Base-by-base conservation (phyloP, 2,113 vertebrate species). In the Corvus cornix region DNA sequence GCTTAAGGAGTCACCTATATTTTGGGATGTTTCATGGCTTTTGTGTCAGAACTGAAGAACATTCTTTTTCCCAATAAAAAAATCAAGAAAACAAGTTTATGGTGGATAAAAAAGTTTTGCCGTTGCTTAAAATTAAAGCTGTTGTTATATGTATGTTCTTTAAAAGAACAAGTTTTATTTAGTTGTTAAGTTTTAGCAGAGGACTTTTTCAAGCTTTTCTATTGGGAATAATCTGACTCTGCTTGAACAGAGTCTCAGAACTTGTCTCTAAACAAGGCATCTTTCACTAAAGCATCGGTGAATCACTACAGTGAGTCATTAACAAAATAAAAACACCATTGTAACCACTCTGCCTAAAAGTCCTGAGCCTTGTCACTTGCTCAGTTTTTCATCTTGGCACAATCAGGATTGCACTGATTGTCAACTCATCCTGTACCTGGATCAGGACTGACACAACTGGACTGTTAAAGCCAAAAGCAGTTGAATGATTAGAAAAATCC, bases 251-350 rank as follows among this genome's bases (percentile, higher is more conserved):
- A 37, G 37, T 37, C 37, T 37, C 37, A 37, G 37, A 37, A 37
- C 37, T 37, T 37, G 37, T 37, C 46, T 80, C 52, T 66, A 84
- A 91, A 78, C 2, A 6, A 93, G 66, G 62, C 79, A 89, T 73
- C 73, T 89, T 95, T 95, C 70, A 80, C 68, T 74, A 88, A 85
- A 92, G 56, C 72, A 81, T 70, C 33, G 17, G 39, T 89, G 64
- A 95, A 80, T 94, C 75, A 70, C 27, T 58, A 72, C 39, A 84
- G 79, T 46, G 64, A 93, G 64, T 90, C 89, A 88, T 67, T 74
- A 75, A 80, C 64, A 90, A 93, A 88, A 91, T 80, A 89, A 95
- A 90, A 93, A 84, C 77, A 91, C 21, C 83, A 56, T 70, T 90
- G 83, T 92, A 81, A 93, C 80, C 2, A 11, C 33, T 66, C 59